phyloP scores from a whole-genome alignment of 1,140 invertebrate genomes.

The Phthorimaea operculella region DNA sequence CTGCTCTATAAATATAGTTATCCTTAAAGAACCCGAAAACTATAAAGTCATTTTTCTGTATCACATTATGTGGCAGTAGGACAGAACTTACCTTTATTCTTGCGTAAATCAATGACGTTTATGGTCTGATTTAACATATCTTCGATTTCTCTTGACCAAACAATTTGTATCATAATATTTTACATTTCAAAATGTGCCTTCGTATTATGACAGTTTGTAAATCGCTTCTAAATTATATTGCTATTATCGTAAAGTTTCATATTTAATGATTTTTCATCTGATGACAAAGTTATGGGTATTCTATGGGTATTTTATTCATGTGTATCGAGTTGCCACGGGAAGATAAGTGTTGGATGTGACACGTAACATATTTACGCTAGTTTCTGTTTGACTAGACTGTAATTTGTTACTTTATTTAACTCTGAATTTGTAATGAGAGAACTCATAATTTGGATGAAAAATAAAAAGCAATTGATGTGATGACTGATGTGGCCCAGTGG shows the following conservation, averaged over 20 bases:
- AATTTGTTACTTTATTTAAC: not conserved
- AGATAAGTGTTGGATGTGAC: not conserved
- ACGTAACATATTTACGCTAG: not conserved
- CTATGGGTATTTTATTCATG: slow-evolving; percentile 1
- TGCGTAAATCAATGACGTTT: too few relatives aligned
- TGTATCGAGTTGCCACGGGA: not conserved
- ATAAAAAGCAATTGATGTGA: too few relatives aligned
- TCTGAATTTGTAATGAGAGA: not conserved
- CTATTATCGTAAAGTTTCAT: slow-evolving; percentile 16
- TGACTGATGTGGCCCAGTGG: too few relatives aligned
- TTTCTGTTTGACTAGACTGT: not conserved
- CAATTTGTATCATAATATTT: not conserved
- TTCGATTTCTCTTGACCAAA: too few relatives aligned
- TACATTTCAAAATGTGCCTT: not conserved
- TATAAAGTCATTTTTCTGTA: too few relatives aligned
- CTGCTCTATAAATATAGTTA: too few relatives aligned
- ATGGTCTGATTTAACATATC: too few relatives aligned
- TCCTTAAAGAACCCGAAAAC: too few relatives aligned
- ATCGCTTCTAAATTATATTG: slow-evolving; percentile 15
- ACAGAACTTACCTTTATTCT: too few relatives aligned
- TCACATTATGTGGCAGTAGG: too few relatives aligned
- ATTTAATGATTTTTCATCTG: slow-evolving; percentile 16
- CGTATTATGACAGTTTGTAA: slow-evolving; percentile 4
- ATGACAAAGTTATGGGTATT: slow-evolving; percentile 1
- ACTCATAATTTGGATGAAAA: not conserved